Base-by-base conservation (phyloP, 2,888 invertebrate species). In the Chaetoderma sp. region DNA sequence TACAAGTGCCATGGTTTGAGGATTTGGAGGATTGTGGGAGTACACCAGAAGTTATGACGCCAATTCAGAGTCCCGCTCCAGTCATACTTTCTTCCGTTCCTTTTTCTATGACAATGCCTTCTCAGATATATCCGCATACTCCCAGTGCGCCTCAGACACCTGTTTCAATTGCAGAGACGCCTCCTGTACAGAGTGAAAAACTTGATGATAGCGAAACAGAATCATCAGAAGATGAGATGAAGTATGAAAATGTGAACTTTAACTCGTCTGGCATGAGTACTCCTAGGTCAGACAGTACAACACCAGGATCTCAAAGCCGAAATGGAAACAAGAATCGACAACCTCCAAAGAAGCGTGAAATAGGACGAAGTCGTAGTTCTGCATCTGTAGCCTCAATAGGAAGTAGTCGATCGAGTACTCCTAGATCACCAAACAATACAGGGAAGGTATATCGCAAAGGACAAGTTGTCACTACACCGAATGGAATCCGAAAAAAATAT, bases 401-500 rank as follows among this genome's bases (percentile, higher is more conserved):
- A 57, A 83, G 83, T 66, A 82, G 80, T 47, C 68, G 83, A 27
- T 80, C 83, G 6, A 85, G 85, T 69, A 84, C 85, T 2, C 85
- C 86, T 0, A 71, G 83, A 5, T 83, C 83, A 18, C 84, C 84
- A 0, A 74, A 75, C 21, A 73, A 80, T 21, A 77, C 76, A 52
- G 77, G 77, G 69, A 85, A 86, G 69, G n/a, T n/a, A n/a, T 86
- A 85, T 72, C 83, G 84, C 88, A 98, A 98, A 88, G 98, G 98
- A 74, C 98, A 99, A 87, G 94, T 98, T 63, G 95, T 96, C 36
- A 92, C 93, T 4, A 95, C 95, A 55, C 94, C 95, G 3, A 95
- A 94, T 78, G 98, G 98, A 73, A 96, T 99, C 79, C 90, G 98
- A 16, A 99, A 99, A 89, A 99, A 98, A 89, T 99, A 96, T 88